phyloP scores from a whole-genome alignment of 2,113 vertebrate species.

The Xiphophorus hellerii region DNA sequence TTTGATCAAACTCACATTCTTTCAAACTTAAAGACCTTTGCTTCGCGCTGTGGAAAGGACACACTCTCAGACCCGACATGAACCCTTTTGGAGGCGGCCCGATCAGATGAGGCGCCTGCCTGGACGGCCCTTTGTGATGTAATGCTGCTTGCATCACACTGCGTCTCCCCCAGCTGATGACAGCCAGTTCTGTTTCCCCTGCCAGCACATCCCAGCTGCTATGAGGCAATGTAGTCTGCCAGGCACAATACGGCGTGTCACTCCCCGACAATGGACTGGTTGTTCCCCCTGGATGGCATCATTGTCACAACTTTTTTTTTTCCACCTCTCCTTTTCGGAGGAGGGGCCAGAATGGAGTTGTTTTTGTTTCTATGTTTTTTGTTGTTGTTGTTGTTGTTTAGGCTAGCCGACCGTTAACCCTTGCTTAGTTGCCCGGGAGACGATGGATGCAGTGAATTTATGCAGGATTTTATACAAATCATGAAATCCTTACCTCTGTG shows the following conservation, averaged over 20 bases:
- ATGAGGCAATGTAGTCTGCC: slow-evolving; percentile 79
- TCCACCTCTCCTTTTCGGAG: slow-evolving; percentile 25
- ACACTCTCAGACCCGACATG: slow-evolving; percentile 19
- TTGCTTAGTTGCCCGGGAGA: slow-evolving; percentile 47
- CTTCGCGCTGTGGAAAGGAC: neutral
- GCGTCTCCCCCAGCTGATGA: slow-evolving; percentile 72
- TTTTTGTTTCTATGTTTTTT: slow-evolving; percentile 51
- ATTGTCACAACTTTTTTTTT: slow-evolving; percentile 58
- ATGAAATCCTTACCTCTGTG: too few species aligned
- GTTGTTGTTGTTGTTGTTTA: slow-evolving; percentile 9
- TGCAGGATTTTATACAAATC: neutral
- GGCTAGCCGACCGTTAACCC: slow-evolving; percentile 54
- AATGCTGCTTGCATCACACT: slow-evolving; percentile 74
- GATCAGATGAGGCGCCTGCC: slow-evolving; percentile 16
- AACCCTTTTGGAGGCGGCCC: slow-evolving; percentile 30
- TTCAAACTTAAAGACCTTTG: neutral
- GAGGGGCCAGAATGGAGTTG: slow-evolving; percentile 48
- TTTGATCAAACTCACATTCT: too few species aligned
- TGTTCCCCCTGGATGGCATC: slow-evolving; percentile 78
- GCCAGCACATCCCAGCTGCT: slow-evolving; percentile 77
- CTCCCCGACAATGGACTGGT: slow-evolving; percentile 71
- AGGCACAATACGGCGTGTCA: slow-evolving; percentile 77
- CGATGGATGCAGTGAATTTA: slow-evolving; percentile 46
- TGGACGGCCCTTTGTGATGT: slow-evolving; percentile 62
- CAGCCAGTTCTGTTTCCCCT: slow-evolving; percentile 75